Base-by-base conservation (phyloP, 1,140 invertebrate species). In the Aphis craccivora region DNA sequence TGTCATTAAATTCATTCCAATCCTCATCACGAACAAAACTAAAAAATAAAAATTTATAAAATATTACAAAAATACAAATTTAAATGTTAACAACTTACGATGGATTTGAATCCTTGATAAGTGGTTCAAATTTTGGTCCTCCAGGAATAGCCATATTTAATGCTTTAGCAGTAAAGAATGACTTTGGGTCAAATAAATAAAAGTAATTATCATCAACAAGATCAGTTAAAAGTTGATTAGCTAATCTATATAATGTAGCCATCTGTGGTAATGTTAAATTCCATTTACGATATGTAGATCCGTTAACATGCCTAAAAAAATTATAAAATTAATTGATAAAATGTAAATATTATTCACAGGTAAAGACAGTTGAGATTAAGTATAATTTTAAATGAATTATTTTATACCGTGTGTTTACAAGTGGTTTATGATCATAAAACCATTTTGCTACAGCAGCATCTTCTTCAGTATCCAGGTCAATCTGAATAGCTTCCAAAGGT, bases 1-100 rank as follows among this genome's bases (percentile, higher is more conserved):
- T 99, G 95, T 99, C 99, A 96, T 99, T 99, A 95, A 99, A 99
- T 95, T 99, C 99, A 96, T 99, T 99, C 99, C 99, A 99, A 95
- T 99, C 99, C 96, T 99, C 99, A 96, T 99, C 99, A 25, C 98
- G 98, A 94, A 67, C 96, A 96, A 94, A 94, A 86, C 94, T 94
- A 94, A 93, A 93, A 55, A 88, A 60, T 43, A 87, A 43, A 23
- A 43, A 84, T 40, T 84, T 84, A 14, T 25, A 40, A 84, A 87
- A 87, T 30, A 35, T 35, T 22, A 5, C 20, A 5, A 23, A 37
- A 88, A 88, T 48, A 88, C 4, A n/a, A 2, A 53, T 23, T 18
- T 76, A 76, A 18, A 23, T 37, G 9, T 30, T 81, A 91, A 93
- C 37, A 95, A 67, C 96, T 96, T 96, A 98, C 97, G 97, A 98